Percentiles rank a stretch among this genome's conserved stretches.
Conservation (phyloP, 2,888 invertebrate species). For the Drosophila sordidula region DNA sequence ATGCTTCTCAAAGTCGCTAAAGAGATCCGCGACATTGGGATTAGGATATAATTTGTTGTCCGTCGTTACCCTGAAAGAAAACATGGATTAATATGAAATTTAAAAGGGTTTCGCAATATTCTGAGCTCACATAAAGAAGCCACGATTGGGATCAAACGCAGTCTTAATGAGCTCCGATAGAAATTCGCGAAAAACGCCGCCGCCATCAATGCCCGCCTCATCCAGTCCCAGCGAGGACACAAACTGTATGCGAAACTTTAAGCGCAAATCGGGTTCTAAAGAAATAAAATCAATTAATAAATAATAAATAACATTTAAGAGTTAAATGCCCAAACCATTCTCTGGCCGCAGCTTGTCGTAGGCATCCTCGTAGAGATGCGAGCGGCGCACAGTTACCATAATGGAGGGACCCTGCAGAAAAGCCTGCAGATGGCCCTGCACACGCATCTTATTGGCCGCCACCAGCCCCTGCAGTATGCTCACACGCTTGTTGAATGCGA, state of each 20-base stretch:
- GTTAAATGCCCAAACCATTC: conserved; percentile 88
- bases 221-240: conserved; percentile 96
- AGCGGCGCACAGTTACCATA: conserved; percentile 91
- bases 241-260: conserved; percentile 94
- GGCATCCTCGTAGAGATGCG: conserved; percentile 99
- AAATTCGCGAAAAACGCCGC: conserved; percentile 98
- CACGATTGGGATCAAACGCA: conserved; percentile 98
- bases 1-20: conserved; percentile 94
- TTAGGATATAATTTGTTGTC: conserved; percentile 98
- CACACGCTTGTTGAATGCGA: conserved; percentile 95
- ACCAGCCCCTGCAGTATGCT: conserved; percentile 92
- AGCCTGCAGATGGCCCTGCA: conserved; percentile 91
- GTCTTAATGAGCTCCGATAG: conserved; percentile 96
- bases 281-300: conserved; percentile 16
- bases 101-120: neutral
- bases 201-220: conserved; percentile 99
- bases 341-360: conserved; percentile 96
- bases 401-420: conserved; percentile 92
- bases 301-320: neutral
- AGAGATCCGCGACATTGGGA: conserved; percentile 94
- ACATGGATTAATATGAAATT: neutral
- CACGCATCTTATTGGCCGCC: conserved; percentile 85
- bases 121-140: conserved; percentile 90
- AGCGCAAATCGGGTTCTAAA: conserved; percentile 93
- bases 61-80: conserved; percentile 88